phyloP scores from a whole-genome alignment of 1,140 invertebrate species.

The Ceratosolen fusciceps region DNA sequence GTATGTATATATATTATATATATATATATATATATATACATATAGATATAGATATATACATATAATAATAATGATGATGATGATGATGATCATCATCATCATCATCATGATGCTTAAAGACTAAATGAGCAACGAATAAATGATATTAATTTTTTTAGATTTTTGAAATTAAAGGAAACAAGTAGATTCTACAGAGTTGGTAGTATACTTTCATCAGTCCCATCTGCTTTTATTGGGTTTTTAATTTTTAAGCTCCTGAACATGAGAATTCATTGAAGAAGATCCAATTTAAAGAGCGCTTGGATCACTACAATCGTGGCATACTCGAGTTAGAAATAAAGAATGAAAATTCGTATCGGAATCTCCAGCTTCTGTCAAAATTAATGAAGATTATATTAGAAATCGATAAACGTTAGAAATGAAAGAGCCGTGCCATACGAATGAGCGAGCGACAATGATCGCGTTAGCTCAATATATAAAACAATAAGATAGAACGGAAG shows the following conservation, averaged over 20 bases:
- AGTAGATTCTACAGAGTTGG: no score
- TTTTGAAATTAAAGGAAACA: conserved; percentile 19
- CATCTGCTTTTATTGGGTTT: no score
- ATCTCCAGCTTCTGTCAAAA: no score
- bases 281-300: no score
- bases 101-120: no score
- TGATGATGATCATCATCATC: conserved; percentile 20
- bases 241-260: no score
- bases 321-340: no score
- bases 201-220: no score
- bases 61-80: conserved; percentile 15
- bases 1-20: neutral
- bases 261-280: no score
- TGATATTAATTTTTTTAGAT: conserved; percentile 47
- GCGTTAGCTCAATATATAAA: neutral
- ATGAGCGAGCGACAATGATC: conserved; percentile 7
- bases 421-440: conserved; percentile 28
- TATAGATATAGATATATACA: neutral
- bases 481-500: neutral
- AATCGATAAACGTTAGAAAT: neutral
- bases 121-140: conserved; percentile 49
- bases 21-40: neutral
- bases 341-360: no score
- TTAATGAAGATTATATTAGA: no score
- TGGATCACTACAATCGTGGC: no score